Percentiles rank a stretch among this genome's conserved stretches.
Conservation (phyloP, 2,797 vertebrate genomes). For the Microctenopoma stevenorrisi region DNA sequence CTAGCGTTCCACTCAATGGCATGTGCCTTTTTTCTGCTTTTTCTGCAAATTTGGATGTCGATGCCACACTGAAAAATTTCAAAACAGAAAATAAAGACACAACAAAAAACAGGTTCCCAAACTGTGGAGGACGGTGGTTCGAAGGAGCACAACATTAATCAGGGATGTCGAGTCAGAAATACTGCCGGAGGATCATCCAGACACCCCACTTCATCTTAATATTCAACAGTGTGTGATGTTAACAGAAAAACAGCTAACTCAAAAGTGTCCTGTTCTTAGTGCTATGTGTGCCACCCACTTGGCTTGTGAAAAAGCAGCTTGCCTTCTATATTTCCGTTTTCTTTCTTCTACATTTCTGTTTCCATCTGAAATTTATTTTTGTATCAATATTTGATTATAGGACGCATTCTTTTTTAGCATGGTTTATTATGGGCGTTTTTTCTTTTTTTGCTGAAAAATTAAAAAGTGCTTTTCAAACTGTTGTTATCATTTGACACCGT, state of each 20-base stretch:
- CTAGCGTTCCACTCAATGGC: constrained; percentile 83
- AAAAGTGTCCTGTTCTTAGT: constrained; percentile 83
- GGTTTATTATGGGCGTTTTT: constrained; percentile 79
- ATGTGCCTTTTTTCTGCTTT: constrained; percentile 88
- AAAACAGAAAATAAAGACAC: constrained; percentile 8
- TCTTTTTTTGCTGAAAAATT: constrained; percentile 80
- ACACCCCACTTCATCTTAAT: constrained; percentile 80
- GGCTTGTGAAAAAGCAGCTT: constrained; percentile 87
- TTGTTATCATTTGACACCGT: constrained; percentile 87
- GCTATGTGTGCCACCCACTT: constrained; percentile 85
- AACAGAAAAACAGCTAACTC: constrained; percentile 77
- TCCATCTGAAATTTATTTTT: constrained; percentile 87
- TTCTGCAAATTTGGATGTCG: constrained; percentile 82
- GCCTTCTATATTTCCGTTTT: constrained; percentile 83
- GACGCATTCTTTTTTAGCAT: constrained; percentile 83
- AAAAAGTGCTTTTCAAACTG: constrained; percentile 87
- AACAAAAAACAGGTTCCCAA: constrained; percentile 51
- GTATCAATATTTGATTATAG: constrained; percentile 83
- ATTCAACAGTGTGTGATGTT: constrained; percentile 81
- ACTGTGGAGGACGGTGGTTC: constrained; percentile 55
- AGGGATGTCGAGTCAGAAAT: constrained; percentile 78
- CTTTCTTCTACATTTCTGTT: constrained; percentile 80
- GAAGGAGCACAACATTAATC: constrained; percentile 80
- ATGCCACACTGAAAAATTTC: constrained; percentile 70
- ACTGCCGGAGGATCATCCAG: constrained; percentile 79